Evolutionary conservation across 2,797 vertebrate genomes (phyloP).

Genomic region (Yasuhikotakia modesta): DNA sequence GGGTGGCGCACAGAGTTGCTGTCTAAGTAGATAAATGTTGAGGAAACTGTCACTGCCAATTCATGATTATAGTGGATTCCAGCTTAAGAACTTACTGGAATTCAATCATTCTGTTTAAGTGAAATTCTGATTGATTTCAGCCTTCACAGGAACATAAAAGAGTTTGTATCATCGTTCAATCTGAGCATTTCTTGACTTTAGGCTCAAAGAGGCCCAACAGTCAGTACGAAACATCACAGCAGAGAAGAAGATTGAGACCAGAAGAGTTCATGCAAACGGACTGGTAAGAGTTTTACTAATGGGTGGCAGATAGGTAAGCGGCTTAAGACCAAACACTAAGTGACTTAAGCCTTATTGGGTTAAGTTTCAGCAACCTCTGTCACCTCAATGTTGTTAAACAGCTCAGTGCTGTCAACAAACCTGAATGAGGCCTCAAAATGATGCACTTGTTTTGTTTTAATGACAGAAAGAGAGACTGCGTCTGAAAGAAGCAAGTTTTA

Average conservation of each 20-base stretch:
- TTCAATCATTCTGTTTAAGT: neutral
- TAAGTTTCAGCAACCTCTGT: neutral
- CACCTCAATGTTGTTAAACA: neutral
- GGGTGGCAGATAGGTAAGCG: neutral
- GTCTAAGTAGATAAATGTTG: neutral
- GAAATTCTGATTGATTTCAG: constrained; percentile 11
- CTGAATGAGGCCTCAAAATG: neutral
- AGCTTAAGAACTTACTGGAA: neutral
- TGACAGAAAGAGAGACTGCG: constrained; percentile 91
- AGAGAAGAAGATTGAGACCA: constrained; percentile 95
- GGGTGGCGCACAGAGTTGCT: neutral
- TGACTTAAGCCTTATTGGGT: neutral
- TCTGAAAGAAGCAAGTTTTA: constrained; percentile 87
- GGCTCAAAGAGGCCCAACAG: constrained; percentile 88
- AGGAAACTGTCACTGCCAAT: neutral
- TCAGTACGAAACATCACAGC: constrained; percentile 89
- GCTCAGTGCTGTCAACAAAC: neutral
- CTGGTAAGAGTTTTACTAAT: constrained; percentile 77
- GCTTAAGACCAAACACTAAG: constrained; percentile 6
- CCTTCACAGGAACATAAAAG: neutral
- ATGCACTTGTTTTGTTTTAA: constrained; percentile 29
- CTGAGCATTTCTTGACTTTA: constrained; percentile 65
- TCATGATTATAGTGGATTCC: neutral
- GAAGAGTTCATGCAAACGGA: constrained; percentile 88
- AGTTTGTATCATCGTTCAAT: neutral